These are phyloP conservation scores for Botrylloides violaceus DNA, from an alignment of 23 tunicate species.

Conservation along the genomic window DNA sequence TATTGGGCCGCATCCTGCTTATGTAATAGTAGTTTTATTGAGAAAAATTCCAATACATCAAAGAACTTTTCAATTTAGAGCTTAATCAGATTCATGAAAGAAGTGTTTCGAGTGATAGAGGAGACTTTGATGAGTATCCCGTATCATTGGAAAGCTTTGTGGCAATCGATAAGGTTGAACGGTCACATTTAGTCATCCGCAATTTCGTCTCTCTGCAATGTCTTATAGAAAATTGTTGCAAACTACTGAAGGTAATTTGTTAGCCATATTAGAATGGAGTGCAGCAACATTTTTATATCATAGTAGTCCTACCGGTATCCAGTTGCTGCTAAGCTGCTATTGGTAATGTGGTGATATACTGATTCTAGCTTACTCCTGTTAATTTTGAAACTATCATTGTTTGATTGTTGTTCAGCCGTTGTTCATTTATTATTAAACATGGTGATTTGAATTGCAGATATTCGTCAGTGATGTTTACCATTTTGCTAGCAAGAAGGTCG, in stretches of 20 bases:
- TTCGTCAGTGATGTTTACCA: slow-evolving; percentile 26
- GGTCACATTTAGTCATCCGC: not conserved
- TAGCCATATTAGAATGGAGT: not conserved
- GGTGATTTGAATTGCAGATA: slow-evolving; percentile 38
- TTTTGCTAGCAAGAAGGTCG: slow-evolving; percentile 18
- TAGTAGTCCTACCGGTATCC: too few species aligned
- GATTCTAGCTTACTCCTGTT: not conserved
- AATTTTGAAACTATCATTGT: not conserved
- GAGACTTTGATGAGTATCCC: not conserved
- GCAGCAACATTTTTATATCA: not conserved
- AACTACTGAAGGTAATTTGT: not conserved
- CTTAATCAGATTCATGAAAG: not conserved
- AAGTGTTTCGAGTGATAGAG: not conserved
- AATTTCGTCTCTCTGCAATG: not conserved
- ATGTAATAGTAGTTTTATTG: too few species aligned
- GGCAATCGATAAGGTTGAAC: not conserved
- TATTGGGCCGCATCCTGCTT: too few species aligned
- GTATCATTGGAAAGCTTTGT: not conserved
- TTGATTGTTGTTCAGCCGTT: not conserved
- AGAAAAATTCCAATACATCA: too few species aligned
- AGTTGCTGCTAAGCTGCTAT: too few species aligned
- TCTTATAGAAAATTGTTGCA: not conserved
- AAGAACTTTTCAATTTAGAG: slow-evolving; percentile 4
- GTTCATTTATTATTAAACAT: too few species aligned
- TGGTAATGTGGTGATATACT: not conserved